phyloP scores from a whole-genome alignment of 1,140 invertebrate species.

The Oryctes rhinoceros region DNA sequence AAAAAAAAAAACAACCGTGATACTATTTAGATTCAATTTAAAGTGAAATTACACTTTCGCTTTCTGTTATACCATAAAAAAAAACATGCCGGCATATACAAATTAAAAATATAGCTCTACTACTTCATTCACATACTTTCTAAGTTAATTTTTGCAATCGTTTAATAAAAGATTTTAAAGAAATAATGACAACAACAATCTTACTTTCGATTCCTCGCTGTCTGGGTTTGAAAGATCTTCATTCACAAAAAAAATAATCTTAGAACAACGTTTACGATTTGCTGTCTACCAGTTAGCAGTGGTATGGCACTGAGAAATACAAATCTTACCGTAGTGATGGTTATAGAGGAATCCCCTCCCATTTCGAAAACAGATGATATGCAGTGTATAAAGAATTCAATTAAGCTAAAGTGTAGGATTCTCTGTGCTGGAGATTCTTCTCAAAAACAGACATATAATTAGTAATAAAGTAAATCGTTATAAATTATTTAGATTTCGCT shows the following conservation, averaged over 20 bases:
- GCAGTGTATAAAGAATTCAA: background rate
- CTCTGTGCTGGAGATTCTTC: background rate
- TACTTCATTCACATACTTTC: constrained; percentile 12
- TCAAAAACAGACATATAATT: background rate
- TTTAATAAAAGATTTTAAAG: too few relatives aligned
- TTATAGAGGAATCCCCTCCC: background rate
- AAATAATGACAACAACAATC: too few relatives aligned
- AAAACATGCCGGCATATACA: background rate
- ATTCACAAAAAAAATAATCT: background rate
- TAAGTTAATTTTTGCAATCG: background rate
- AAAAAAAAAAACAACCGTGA: too few relatives aligned
- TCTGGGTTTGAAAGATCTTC: background rate
- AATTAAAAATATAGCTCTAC: background rate
- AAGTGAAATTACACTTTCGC: constrained; percentile 28
- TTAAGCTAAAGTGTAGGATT: background rate
- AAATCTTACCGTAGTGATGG: background rate
- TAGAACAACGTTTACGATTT: too few relatives aligned
- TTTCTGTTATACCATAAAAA: background rate
- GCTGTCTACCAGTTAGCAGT: background rate
- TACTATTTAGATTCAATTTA: background rate
- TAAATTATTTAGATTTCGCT: background rate
- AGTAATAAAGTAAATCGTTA: background rate
- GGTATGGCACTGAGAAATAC: background rate
- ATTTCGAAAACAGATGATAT: background rate
- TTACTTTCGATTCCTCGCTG: too few relatives aligned